Conservation (phyloP, 1,140 invertebrate species). For the Aleiodes sp. region DNA sequence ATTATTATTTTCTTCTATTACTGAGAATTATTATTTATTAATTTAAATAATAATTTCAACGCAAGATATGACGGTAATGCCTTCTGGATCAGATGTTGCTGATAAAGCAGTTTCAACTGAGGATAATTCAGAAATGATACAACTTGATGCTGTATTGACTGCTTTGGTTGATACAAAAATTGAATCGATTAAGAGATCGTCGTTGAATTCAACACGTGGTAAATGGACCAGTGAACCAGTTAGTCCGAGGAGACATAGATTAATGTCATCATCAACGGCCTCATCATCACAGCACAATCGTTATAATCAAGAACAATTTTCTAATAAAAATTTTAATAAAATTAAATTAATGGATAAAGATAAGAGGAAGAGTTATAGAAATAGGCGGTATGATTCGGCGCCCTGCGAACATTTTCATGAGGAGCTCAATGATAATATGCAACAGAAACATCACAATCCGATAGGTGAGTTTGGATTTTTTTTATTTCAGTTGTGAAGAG, state of each 20-base stretch:
- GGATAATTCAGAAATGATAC: slow-evolving; percentile 69
- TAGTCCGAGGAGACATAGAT: slow-evolving; percentile 53
- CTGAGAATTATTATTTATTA: too few relatives aligned
- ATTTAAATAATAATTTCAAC: slow-evolving; percentile 17
- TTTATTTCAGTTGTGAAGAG: slow-evolving; percentile 16
- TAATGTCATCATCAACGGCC: slow-evolving; percentile 60
- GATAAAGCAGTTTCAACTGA: slow-evolving; percentile 78
- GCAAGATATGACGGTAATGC: slow-evolving; percentile 61
- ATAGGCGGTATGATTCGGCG: slow-evolving; percentile 56
- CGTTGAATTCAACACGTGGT: slow-evolving; percentile 26
- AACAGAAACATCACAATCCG: slow-evolving; percentile 46
- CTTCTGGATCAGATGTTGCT: slow-evolving; percentile 66
- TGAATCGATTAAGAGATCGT: slow-evolving; percentile 59
- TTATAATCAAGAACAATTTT: slow-evolving; percentile 35
- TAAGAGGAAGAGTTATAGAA: slow-evolving; percentile 43
- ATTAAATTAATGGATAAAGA: slow-evolving; percentile 43
- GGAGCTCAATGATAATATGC: slow-evolving; percentile 39
- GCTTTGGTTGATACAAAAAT: slow-evolving; percentile 74
- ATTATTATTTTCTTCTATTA: too few relatives aligned
- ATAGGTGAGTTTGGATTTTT: slow-evolving; percentile 35
- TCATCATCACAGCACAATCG: slow-evolving; percentile 58
- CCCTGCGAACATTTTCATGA: slow-evolving; percentile 54
- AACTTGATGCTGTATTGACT: slow-evolving; percentile 73
- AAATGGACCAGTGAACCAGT: slow-evolving; percentile 55
- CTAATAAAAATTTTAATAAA: slow-evolving; percentile 21